phyloP scores from a whole-genome alignment of 2,888 invertebrate genomes.

The Heliconius sara region DNA sequence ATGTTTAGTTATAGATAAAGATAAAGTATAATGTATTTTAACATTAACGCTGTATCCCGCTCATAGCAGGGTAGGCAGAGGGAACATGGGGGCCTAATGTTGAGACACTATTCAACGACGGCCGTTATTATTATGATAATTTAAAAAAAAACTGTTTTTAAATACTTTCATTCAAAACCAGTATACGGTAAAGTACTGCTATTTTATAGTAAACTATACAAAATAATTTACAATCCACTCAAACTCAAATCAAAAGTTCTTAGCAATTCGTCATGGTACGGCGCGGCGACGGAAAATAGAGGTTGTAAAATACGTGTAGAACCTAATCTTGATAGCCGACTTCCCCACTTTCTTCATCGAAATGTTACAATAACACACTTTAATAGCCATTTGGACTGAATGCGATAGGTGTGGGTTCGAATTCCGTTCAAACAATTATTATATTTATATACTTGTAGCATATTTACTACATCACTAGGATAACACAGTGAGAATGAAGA shows the following conservation, averaged over 20 bases:
- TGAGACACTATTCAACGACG: neutral
- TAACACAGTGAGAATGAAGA: no score
- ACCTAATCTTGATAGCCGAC: constrained; percentile 17
- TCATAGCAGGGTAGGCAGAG: neutral
- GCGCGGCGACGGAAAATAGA: neutral
- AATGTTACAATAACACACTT: constrained; percentile 1
- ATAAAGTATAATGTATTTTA: no score
- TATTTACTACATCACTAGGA: no score
- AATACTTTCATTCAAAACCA: neutral
- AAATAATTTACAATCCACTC: constrained; percentile 5
- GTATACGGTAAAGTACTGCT: neutral
- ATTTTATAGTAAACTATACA: neutral
- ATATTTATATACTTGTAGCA: no score
- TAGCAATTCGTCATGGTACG: constrained; percentile 7
- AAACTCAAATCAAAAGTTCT: constrained; percentile 7
- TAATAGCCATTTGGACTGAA: neutral
- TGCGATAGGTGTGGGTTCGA: no score
- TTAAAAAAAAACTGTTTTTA: neutral
- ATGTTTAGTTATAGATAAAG: no score
- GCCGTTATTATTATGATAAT: neutral
- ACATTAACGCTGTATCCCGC: neutral
- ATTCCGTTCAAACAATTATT: no score
- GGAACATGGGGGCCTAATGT: neutral
- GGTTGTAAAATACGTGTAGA: neutral
- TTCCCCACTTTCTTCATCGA: constrained; percentile 8